Evolutionary conservation across 1,140 invertebrate species (phyloP), one percentile per base, ranked within the genome.

Genomic region (Drosophila novamexicana): DNA sequence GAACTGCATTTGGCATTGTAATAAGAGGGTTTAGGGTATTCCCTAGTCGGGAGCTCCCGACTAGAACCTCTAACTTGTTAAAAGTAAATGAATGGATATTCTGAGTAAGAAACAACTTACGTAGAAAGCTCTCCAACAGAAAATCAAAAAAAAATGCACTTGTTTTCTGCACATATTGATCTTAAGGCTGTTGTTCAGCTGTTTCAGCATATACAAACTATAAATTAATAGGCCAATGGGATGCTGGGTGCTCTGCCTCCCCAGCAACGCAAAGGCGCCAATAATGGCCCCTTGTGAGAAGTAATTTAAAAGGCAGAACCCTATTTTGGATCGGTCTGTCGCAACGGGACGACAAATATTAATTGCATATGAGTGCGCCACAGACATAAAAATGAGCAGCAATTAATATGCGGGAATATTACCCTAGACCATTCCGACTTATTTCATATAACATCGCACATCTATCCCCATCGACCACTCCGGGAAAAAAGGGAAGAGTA

Each of bases 321-420:
- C 66, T 69, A 73, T 78, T 79, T 86, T 18, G 67, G 50, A 32
- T 40, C 14, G 29, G 37, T 34, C 39, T 49, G 44, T 47, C 45
- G 44, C 66, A 39, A 40, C 42, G 44, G 67, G 57, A 68, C 70
- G 77, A 89, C 84, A 89, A 89, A 89, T 90, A 89, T 89, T 89
- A 90, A 89, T 89, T 89, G 80, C 85, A 90, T 81, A 79, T 78
- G 74, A 78, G 84, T 84, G 84, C 63, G 75, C 53, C 37, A 40
- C 54, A 77, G 80, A 81, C 84, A 83, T 67, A 74, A 67, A 89
- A 89, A 89, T 88, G 84, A 89, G 84, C 76, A 69, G 74, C 84
- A 89, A 81, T 84, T 89, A 89, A 83, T 88, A 84, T 89, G 74
- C 68, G 56, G 42, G 52, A 9, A 77, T 81, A 64, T 73, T 71